Conservation (phyloP, 2,888 invertebrate species). For the Amphipoea oculea region DNA sequence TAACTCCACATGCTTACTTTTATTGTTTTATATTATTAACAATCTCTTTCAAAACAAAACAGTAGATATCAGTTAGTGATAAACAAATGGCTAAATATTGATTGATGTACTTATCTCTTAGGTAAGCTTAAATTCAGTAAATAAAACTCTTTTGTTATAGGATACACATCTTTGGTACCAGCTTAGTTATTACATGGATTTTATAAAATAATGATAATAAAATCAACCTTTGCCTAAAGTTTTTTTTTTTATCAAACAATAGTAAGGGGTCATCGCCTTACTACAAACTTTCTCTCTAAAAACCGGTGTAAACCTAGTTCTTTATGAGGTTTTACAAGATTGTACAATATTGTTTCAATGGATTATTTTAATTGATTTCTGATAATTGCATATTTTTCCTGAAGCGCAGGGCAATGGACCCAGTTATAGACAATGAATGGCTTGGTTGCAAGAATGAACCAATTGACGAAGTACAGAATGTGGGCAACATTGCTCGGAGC, state of each 20-base stretch:
- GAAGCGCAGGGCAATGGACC: conserved; percentile 81
- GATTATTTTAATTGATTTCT: neutral
- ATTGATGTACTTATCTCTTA: conserved; percentile 23
- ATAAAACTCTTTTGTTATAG: neutral
- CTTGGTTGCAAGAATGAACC: conserved; percentile 83
- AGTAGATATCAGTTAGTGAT: conserved; percentile 11
- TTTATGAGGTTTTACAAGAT: neutral
- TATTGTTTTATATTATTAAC: conserved; percentile 1
- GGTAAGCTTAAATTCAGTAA: conserved; percentile 7
- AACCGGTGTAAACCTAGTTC: neutral
- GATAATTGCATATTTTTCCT: conserved; percentile 10
- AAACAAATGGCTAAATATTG: conserved; percentile 24
- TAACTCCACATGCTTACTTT: conserved; percentile 29
- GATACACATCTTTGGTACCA: neutral
- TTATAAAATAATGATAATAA: neutral
- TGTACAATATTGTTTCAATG: neutral
- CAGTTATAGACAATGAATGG: conserved; percentile 85
- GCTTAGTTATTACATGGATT: neutral
- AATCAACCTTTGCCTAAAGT: neutral
- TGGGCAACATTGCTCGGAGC: conserved; percentile 84
- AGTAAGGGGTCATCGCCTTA: neutral
- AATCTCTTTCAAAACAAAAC: conserved; percentile 18
- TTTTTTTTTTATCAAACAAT: neutral
- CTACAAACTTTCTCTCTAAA: neutral
- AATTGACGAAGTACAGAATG: conserved; percentile 79